phyloP scores from a whole-genome alignment of 2,113 vertebrate species.

The Mesembrinibis cayennensis region DNA sequence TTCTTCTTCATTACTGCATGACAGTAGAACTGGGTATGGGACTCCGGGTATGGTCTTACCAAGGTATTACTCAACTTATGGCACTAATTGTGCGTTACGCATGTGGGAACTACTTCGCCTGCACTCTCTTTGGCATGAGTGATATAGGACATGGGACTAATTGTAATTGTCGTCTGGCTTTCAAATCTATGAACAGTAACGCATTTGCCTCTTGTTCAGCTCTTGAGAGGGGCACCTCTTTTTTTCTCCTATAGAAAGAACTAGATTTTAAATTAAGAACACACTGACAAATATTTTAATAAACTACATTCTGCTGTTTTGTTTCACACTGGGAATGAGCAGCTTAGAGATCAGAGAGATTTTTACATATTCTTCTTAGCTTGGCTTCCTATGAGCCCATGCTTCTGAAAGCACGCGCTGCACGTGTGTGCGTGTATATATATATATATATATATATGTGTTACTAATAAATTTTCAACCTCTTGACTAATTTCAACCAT shows the following conservation, averaged over 20 bases:
- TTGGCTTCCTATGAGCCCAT: not conserved
- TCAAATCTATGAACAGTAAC: not conserved
- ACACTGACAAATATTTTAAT: not conserved
- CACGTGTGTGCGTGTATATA: not conserved
- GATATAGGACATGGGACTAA: not conserved
- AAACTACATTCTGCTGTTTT: not conserved
- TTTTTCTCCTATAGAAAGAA: not conserved
- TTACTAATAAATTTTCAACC: not conserved
- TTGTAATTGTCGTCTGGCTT: not conserved
- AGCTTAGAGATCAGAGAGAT: not conserved
- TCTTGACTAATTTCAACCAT: conserved; percentile 13
- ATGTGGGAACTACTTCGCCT: not conserved
- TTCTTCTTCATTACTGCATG: not conserved
- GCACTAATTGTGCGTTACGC: not conserved
- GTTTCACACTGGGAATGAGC: not conserved
- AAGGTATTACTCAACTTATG: not conserved
- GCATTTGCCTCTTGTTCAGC: not conserved
- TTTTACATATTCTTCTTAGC: not conserved
- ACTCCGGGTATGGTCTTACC: not conserved
- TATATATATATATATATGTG: not conserved
- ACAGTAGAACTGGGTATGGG: not conserved
- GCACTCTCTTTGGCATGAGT: not conserved
- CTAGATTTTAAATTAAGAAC: not conserved
- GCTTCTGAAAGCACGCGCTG: not conserved
- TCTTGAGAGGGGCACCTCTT: not conserved